Percentiles rank a stretch among this genome's conserved stretches.
Evolutionary conservation across 2,888 invertebrate genomes (phyloP).

Genomic region (Chrysopilus asiliformis): DNA sequence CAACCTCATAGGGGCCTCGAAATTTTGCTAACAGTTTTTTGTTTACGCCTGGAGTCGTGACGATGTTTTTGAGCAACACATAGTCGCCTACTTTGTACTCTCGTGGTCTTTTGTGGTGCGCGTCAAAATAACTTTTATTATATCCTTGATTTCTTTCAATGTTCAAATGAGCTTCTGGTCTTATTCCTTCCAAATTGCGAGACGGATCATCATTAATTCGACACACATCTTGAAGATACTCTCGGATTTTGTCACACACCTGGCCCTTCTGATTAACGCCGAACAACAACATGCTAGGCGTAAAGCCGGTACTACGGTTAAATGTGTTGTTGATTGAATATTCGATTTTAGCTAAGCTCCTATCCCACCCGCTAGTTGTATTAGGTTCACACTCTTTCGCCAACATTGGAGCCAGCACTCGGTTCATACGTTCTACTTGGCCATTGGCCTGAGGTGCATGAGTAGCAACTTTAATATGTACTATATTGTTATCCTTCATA

Average conservation of each 20-base stretch:
- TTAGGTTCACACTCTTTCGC: not conserved
- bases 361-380: constrained; percentile 12
- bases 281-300: constrained; percentile 19
- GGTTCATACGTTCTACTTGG: constrained; percentile 16
- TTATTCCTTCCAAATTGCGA: constrained; percentile 14
- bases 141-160: constrained; percentile 16
- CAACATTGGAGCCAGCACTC: constrained; percentile 1
- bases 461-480: constrained; percentile 14
- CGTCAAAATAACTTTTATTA: constrained; percentile 18
- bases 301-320: constrained; percentile 17
- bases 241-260: constrained; percentile 11
- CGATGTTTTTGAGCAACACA: constrained; percentile 16
- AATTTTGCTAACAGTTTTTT: constrained; percentile 18
- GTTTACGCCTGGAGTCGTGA: constrained; percentile 13
- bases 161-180: constrained; percentile 5
- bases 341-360: constrained; percentile 14
- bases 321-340: constrained; percentile 18
- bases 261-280: constrained; percentile 19
- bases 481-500: constrained; percentile 7
- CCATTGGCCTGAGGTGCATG: constrained; percentile 16
- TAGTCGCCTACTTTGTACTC: constrained; percentile 15
- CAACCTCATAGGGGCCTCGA: constrained; percentile 15
- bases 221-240: constrained; percentile 5
- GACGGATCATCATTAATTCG: constrained; percentile 7
- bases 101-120: constrained; percentile 16